These are phyloP conservation scores for Cebus imitator DNA, from an alignment of 2,113 vertebrate species.

Conservation along the genomic window DNA sequence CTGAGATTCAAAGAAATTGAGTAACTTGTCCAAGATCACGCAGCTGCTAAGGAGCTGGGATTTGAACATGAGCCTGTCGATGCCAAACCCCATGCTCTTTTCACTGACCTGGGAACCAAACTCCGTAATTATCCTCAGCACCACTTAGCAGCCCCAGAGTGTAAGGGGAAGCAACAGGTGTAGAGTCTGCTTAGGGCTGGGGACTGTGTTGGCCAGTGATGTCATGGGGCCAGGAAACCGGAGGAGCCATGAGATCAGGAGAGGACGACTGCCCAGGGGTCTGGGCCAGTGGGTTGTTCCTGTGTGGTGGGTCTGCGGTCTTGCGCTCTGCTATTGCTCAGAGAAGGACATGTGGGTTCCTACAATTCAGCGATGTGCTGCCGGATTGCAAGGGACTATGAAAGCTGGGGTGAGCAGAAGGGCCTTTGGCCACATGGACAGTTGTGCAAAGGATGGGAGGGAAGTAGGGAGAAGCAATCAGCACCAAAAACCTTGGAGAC, in stretches of 20 bases:
- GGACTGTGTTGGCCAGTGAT: background rate
- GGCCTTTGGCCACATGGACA: background rate
- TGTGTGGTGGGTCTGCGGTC: background rate
- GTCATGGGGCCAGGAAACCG: background rate
- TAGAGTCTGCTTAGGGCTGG: background rate
- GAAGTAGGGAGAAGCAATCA: background rate
- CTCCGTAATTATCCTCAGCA: background rate
- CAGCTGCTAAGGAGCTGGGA: background rate
- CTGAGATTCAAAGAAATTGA: background rate
- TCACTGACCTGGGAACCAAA: background rate
- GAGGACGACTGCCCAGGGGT: background rate
- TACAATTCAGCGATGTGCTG: background rate
- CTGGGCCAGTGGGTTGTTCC: background rate
- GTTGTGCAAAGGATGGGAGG: accelerated
- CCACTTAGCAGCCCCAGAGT: background rate
- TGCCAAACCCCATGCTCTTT: background rate
- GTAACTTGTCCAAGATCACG: background rate
- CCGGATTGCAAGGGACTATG: background rate
- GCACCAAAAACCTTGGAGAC: background rate
- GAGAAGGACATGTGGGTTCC: background rate
- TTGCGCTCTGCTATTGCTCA: background rate
- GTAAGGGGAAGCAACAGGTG: background rate
- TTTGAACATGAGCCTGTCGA: background rate
- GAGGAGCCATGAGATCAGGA: background rate
- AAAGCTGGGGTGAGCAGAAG: background rate